These are phyloP conservation scores for Harpagoxenus sublaevis DNA, from an alignment of 2,888 invertebrate genomes.

Conservation along the genomic window DNA sequence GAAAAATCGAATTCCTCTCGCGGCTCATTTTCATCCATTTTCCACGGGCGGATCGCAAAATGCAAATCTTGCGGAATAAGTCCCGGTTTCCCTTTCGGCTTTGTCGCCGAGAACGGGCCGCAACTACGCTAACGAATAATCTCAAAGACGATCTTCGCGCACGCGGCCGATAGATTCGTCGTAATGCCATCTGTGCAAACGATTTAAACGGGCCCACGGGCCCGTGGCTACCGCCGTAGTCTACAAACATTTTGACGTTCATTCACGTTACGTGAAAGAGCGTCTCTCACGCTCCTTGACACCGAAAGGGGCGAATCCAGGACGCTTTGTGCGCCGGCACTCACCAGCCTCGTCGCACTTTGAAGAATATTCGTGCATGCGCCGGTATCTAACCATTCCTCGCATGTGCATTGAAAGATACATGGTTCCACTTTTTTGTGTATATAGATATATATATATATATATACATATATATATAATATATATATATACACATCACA, in stretches of 20 bases:
- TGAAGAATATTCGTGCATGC: slow-evolving; percentile 32
- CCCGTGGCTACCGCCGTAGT: slow-evolving; percentile 56
- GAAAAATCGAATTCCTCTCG: slow-evolving; percentile 13
- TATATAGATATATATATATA: not conserved
- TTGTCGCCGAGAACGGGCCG: not conserved
- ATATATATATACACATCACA: too few relatives aligned
- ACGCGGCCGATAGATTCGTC: slow-evolving; percentile 40
- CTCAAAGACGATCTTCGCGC: slow-evolving; percentile 47
- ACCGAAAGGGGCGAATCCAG: slow-evolving; percentile 70
- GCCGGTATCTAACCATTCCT: not conserved
- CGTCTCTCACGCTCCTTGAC: slow-evolving; percentile 77
- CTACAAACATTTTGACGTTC: slow-evolving; percentile 80
- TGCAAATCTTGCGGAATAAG: slow-evolving; percentile 39
- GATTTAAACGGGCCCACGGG: slow-evolving; percentile 66
- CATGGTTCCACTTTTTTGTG: not conserved
- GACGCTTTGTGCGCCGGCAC: slow-evolving; percentile 73
- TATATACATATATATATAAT: too few relatives aligned
- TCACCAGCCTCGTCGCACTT: slow-evolving; percentile 33
- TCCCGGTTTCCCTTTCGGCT: slow-evolving; percentile 17
- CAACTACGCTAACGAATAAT: slow-evolving; percentile 34
- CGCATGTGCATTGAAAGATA: slow-evolving; percentile 13
- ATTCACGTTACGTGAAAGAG: slow-evolving; percentile 77
- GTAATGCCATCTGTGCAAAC: slow-evolving; percentile 79
- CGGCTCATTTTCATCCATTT: slow-evolving; percentile 4
- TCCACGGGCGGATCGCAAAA: not conserved